Percentiles rank a stretch among this genome's conserved stretches.
phyloP scores from a whole-genome alignment of 2,888 invertebrate genomes.

The Pasiphila rectangulata region DNA sequence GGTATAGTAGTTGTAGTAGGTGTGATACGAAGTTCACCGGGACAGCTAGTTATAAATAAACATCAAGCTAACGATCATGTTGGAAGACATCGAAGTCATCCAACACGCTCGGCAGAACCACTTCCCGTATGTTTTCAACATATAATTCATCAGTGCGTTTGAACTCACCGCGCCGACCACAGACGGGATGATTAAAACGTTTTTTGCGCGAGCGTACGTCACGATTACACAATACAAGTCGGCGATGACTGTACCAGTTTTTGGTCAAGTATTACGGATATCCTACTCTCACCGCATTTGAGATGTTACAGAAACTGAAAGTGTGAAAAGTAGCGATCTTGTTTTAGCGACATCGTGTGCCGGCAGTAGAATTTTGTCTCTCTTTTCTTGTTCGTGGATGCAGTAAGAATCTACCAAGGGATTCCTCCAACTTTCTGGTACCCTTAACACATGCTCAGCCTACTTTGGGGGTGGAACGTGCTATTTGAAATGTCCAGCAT shows the following conservation, averaged over 20 bases:
- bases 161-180: constrained; percentile 38
- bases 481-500: too few species aligned
- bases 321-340: background rate
- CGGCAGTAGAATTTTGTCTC: too few species aligned
- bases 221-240: constrained; percentile 25
- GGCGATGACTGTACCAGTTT: constrained; percentile 26
- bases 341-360: background rate
- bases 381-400: too few species aligned
- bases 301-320: constrained; percentile 12
- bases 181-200: constrained; percentile 37
- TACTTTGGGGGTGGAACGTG: too few species aligned
- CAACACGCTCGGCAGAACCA: constrained; percentile 23
- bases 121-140: constrained; percentile 25
- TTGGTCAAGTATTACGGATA: constrained; percentile 18
- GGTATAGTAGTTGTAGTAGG: too few species aligned
- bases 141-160: constrained; percentile 37
- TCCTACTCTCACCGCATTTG: constrained; percentile 32
- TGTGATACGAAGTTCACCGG: too few species aligned
- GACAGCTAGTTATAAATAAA: too few species aligned
- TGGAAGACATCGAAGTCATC: background rate
- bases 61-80: constrained; percentile 3
- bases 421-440: too few species aligned
- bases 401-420: too few species aligned
- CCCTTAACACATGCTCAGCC: too few species aligned
- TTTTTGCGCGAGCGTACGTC: constrained; percentile 28